Conservation (phyloP, 2,113 vertebrate species). For the Meriones unguiculatus region DNA sequence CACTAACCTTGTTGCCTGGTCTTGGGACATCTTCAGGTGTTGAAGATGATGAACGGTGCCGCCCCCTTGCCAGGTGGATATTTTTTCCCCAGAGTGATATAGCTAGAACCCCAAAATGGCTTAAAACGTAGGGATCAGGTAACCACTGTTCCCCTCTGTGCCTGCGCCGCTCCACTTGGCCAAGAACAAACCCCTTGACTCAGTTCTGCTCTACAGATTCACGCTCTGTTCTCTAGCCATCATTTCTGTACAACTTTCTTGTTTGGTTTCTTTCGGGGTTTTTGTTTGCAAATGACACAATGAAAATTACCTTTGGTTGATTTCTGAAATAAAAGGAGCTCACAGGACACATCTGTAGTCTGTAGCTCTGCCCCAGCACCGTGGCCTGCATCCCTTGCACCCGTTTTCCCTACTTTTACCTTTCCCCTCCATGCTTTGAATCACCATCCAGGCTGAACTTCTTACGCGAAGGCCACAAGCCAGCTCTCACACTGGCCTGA, state of each 20-base stretch:
- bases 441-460: neutral
- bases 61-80: accelerated
- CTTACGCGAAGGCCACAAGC: neutral
- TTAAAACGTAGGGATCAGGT: neutral
- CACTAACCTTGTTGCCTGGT: neutral
- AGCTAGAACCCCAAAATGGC: too few relatives aligned
- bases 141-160: neutral
- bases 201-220: accelerated
- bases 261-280: neutral
- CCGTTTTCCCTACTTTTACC: accelerated
- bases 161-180: accelerated
- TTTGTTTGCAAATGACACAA: neutral
- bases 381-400: accelerated
- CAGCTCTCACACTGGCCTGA: neutral
- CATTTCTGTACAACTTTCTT: neutral
- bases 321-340: neutral
- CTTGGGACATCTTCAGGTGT: neutral
- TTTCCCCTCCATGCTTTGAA: neutral
- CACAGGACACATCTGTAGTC: neutral
- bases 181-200: accelerated
- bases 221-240: accelerated
- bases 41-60: neutral
- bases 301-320: neutral
- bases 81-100: neutral
- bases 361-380: neutral